Percentiles rank a stretch among this genome's conserved stretches.
These are phyloP conservation scores for Siniperca obscura DNA, from an alignment of 2,797 vertebrate species.

Conservation along the genomic window DNA sequence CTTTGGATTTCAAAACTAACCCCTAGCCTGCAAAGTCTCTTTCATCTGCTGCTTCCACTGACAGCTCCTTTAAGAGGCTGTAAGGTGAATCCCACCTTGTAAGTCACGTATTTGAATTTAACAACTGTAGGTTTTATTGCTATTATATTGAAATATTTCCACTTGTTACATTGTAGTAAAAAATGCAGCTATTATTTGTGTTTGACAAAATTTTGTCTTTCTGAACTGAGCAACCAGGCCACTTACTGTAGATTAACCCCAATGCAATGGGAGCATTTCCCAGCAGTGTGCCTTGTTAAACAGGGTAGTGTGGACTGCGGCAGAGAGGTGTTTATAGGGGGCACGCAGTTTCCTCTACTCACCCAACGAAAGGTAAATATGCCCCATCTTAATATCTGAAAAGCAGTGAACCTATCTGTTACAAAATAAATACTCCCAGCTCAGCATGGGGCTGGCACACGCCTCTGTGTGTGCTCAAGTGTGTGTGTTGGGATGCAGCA, in stretches of 20 bases:
- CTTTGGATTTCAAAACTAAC: constrained; percentile 30
- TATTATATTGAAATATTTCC: constrained; percentile 14
- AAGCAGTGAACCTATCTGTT: constrained; percentile 57
- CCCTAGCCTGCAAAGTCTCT: not conserved
- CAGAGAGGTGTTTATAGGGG: constrained; percentile 38
- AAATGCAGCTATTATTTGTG: constrained; percentile 4
- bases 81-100: constrained; percentile 8
- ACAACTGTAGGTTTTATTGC: constrained; percentile 20
- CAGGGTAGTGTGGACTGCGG: constrained; percentile 22
- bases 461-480: constrained; percentile 25
- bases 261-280: constrained; percentile 42
- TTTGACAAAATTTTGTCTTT: constrained; percentile 9
- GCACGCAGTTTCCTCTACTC: constrained; percentile 35
- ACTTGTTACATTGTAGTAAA: constrained; percentile 20
- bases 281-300: constrained; percentile 54
- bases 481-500: constrained; percentile 46
- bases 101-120: constrained; percentile 28
- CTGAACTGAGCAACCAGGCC: constrained; percentile 18
- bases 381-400: constrained; percentile 42
- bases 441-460: constrained; percentile 54
- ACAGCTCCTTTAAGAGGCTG: constrained; percentile 10
- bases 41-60: constrained; percentile 7
- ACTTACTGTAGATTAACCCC: constrained; percentile 2
- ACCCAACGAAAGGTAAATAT: constrained; percentile 38
- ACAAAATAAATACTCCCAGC: constrained; percentile 60